These are phyloP conservation scores for Sterna hirundo DNA, from an alignment of 2,113 vertebrate genomes.

Conservation along the genomic window DNA sequence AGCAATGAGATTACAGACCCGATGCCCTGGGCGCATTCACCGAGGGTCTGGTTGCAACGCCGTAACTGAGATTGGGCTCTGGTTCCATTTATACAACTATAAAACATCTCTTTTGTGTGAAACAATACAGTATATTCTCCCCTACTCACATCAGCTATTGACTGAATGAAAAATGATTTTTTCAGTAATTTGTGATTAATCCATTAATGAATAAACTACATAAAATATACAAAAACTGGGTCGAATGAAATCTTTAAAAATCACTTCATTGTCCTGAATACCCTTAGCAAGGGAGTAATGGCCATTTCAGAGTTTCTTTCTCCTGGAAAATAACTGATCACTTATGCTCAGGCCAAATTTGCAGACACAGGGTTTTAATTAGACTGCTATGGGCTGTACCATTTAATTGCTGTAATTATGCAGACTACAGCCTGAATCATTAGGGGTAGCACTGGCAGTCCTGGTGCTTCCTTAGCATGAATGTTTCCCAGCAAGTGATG, in stretches of 20 bases:
- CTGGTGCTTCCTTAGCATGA: not conserved
- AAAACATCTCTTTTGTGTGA: not conserved
- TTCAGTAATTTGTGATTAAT: not conserved
- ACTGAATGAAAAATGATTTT: not conserved
- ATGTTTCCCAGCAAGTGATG: not conserved
- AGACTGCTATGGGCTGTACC: not conserved
- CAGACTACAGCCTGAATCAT: not conserved
- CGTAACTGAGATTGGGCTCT: not conserved
- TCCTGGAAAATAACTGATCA: not conserved
- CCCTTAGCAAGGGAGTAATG: not conserved
- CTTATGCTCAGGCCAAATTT: not conserved
- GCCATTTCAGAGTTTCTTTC: not conserved
- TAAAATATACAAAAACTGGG: not conserved
- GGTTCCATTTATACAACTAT: not conserved
- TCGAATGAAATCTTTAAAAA: not conserved
- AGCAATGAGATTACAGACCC: not conserved
- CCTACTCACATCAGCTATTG: not conserved
- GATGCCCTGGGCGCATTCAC: not conserved
- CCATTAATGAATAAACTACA: not conserved
- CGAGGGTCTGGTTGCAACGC: not conserved
- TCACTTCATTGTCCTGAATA: not conserved
- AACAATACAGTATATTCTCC: not conserved
- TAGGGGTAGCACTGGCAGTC: not conserved
- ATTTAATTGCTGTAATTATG: not conserved
- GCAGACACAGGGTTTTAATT: not conserved